Percentiles rank a stretch among this genome's conserved stretches.
Evolutionary conservation across 2,797 vertebrate species (phyloP).

Genomic region (Alectoris magna): DNA sequence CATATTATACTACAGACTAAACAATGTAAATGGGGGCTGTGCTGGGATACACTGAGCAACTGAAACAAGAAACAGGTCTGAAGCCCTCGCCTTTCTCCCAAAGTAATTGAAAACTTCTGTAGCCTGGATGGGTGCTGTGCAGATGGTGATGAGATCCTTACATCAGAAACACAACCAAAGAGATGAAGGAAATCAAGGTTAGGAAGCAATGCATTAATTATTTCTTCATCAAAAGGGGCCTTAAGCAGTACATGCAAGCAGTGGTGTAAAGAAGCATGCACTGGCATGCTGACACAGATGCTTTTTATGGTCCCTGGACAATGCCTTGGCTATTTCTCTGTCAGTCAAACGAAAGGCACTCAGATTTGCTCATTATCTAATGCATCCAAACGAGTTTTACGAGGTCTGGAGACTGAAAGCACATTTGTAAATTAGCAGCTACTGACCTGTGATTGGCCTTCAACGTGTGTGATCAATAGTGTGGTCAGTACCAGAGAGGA

Average conservation of each 20-base stretch:
- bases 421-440: not conserved
- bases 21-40: not conserved
- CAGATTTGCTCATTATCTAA: not conserved
- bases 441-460: not conserved
- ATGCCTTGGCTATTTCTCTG: not conserved
- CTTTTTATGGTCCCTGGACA: rapidly evolving
- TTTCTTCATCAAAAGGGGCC: not conserved
- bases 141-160: not conserved
- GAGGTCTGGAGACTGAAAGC: not conserved
- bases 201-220: not conserved
- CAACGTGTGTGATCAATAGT: not conserved
- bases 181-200: not conserved
- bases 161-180: not conserved
- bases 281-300: rapidly evolving
- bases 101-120: not conserved
- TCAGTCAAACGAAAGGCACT: not conserved
- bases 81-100: not conserved
- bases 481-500: not conserved
- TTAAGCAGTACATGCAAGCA: not conserved
- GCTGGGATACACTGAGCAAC: not conserved
- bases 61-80: not conserved
- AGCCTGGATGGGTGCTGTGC: not conserved
- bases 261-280: not conserved
- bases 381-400: not conserved
- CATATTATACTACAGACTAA: not conserved